A percentile compares a stretch with the other conserved stretches of the same genome.
Conservation (phyloP, 2,113 vertebrate genomes). For the Noctilio leporinus region DNA sequence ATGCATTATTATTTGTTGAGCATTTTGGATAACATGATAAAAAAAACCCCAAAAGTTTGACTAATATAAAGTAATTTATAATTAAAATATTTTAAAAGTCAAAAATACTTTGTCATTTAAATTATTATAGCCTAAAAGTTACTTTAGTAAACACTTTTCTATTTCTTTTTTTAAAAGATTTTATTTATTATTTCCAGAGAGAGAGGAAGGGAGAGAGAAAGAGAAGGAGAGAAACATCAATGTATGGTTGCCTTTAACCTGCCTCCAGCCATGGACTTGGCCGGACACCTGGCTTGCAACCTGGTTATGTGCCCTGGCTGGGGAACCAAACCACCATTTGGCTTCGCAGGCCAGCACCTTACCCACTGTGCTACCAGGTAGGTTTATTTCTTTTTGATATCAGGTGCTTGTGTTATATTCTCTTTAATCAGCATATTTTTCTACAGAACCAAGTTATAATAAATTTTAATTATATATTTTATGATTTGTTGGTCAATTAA, state of each 20-base stretch:
- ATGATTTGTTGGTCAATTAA: not conserved
- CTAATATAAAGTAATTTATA: not conserved
- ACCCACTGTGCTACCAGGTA: no score
- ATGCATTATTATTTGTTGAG: not conserved
- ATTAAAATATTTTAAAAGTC: not conserved
- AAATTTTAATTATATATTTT: not conserved
- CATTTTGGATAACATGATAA: not conserved
- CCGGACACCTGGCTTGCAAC: no score
- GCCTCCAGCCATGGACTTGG: no score
- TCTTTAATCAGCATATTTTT: not conserved
- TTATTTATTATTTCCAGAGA: no score
- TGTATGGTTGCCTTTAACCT: no score
- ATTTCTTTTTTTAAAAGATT: not conserved
- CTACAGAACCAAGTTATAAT: not conserved
- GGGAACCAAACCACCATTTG: no score
- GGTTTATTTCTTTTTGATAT: not conserved
- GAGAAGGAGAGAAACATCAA: no score
- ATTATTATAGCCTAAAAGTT: not conserved
- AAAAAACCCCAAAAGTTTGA: not conserved
- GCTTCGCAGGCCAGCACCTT: no score
- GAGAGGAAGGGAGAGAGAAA: no score
- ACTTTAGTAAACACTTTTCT: not conserved
- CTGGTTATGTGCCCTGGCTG: no score
- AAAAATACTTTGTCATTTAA: not conserved
- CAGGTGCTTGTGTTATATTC: not conserved